These are phyloP conservation scores for Cyanocitta stelleri DNA, from an alignment of 2,113 vertebrate species.

Conservation along the genomic window DNA sequence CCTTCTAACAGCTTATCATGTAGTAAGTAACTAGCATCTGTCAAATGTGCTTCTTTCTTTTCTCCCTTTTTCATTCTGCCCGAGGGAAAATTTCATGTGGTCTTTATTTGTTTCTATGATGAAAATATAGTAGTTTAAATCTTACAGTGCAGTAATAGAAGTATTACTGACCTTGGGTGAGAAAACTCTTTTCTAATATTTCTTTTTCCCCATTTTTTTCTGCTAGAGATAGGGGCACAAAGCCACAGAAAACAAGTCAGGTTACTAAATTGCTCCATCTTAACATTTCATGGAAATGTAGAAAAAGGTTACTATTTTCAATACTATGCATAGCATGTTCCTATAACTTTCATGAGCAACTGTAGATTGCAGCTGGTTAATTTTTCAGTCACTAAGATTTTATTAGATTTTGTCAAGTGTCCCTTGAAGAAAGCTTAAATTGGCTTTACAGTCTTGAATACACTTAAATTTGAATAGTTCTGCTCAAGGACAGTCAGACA, in stretches of 20 bases:
- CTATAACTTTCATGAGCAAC: not conserved
- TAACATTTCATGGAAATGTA: not conserved
- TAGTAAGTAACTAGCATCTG: conserved; percentile 11
- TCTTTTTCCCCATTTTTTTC: not conserved
- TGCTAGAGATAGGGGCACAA: not conserved
- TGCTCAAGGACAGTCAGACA: not conserved
- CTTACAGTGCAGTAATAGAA: not conserved
- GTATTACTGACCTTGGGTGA: not conserved
- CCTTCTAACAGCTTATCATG: not conserved
- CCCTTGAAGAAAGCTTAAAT: not conserved
- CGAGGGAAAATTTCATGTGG: not conserved
- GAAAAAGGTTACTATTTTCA: not conserved
- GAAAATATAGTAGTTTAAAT: not conserved
- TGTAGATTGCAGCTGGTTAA: not conserved
- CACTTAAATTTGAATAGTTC: not conserved
- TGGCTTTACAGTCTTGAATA: not conserved
- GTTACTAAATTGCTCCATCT: not conserved
- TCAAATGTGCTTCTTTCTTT: not conserved
- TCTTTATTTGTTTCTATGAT: not conserved
- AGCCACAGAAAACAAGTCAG: not conserved
- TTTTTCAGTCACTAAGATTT: not conserved
- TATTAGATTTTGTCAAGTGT: not conserved
- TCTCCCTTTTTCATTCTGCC: not conserved
- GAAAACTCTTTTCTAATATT: not conserved
- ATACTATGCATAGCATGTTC: not conserved